These are phyloP conservation scores for Baccha elongata DNA, from an alignment of 2,888 invertebrate genomes.

Conservation along the genomic window DNA sequence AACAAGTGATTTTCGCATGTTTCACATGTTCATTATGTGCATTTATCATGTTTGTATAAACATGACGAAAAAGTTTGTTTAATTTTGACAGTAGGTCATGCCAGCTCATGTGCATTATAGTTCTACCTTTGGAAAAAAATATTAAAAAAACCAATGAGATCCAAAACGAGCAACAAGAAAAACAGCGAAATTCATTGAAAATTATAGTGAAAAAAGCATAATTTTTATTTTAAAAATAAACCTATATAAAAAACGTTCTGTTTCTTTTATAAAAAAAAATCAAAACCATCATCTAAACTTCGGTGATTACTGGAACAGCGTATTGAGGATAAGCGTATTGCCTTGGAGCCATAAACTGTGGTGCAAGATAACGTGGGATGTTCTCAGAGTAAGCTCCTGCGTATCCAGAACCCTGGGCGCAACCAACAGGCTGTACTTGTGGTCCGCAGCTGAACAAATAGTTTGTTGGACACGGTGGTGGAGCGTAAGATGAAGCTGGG, in stretches of 20 bases:
- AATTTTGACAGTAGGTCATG: no score
- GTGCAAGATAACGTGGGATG: slow-evolving; percentile 77
- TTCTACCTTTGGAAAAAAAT: no score
- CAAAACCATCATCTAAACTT: slow-evolving; percentile 38
- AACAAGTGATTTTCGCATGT: no score
- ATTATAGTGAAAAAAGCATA: slow-evolving; percentile 46
- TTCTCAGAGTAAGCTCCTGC: slow-evolving; percentile 78
- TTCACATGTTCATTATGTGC: no score
- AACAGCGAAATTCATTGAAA: neutral
- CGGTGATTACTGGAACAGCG: slow-evolving; percentile 60
- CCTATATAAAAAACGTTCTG: neutral
- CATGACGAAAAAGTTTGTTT: no score
- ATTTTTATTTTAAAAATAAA: slow-evolving; percentile 7
- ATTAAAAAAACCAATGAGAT: no score
- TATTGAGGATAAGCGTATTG: slow-evolving; percentile 49
- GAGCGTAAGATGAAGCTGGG: slow-evolving; percentile 71
- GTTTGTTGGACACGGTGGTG: slow-evolving; percentile 79
- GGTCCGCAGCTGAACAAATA: slow-evolving; percentile 80
- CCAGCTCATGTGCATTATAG: no score
- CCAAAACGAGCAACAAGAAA: no score
- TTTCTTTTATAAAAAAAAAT: neutral
- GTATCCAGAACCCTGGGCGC: slow-evolving; percentile 75
- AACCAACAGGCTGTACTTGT: slow-evolving; percentile 78
- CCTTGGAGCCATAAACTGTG: slow-evolving; percentile 52
- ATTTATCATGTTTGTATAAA: no score